phyloP scores from a whole-genome alignment of 1,140 invertebrate species.

The Metopolophium dirhodum region DNA sequence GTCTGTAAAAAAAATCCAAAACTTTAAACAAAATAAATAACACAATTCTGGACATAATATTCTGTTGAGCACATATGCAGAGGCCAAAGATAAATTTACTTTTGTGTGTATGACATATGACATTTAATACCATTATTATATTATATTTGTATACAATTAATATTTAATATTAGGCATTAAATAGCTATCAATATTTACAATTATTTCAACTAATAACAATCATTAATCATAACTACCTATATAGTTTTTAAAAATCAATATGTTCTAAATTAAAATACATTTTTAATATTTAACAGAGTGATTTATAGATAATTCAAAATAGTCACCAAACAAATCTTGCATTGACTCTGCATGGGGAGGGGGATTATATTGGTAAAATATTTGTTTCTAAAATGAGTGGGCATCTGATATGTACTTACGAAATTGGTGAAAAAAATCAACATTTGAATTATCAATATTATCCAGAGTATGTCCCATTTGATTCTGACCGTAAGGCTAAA shows the following conservation, averaged over 20 bases:
- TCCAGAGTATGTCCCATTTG: not conserved
- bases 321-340: not conserved
- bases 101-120: not conserved
- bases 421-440: constrained; percentile 30
- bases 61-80: not conserved
- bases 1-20: constrained; percentile 48
- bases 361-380: not conserved
- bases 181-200: not conserved
- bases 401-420: constrained; percentile 21
- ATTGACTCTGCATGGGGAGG: not conserved
- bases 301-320: not conserved
- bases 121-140: too few species aligned
- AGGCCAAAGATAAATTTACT: not conserved
- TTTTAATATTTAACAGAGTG: not conserved
- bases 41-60: not conserved
- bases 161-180: not conserved
- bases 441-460: not conserved
- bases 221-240: not conserved
- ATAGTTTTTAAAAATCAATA: not conserved
- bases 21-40: not conserved
- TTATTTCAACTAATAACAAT: not conserved
- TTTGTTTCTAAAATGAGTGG: not conserved
- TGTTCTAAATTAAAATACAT: not conserved
- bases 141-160: not conserved
- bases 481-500: not conserved